Base-by-base conservation (phyloP, 2,888 invertebrate genomes). In the Callosobruchus maculatus region DNA sequence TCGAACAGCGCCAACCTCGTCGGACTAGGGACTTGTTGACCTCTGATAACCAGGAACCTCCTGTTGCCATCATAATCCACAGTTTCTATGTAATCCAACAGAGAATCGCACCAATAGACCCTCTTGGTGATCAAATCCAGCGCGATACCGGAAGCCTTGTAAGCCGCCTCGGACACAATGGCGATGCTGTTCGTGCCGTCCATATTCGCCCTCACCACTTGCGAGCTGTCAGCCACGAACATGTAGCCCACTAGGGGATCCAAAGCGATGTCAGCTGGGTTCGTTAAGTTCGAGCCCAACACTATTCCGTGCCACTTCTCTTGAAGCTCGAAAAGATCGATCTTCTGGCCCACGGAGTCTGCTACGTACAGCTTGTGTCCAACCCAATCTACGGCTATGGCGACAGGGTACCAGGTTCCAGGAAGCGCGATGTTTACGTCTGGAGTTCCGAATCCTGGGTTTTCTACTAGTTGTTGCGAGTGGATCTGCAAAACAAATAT, bases 361-460 rank as follows among this genome's bases (percentile, higher is more conserved):
- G 96, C 96, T 21, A 98, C 95, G 87, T 98, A 99, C 9, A 99
- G 90, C 86, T 98, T 98, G 86, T 97, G 95, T 0, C 97, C 97
- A 69, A 99, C 93, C 97, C 98, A 99, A 88, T 99, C 99, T 20
- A 98, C 94, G 9, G 99, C 98, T 71, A 99, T 86, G 0, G 97
- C 94, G 0, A 95, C 94, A 0, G 97, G 97, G 0, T 95, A 91
- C 96, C 97, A 97, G 0, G 95, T 94, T 0, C 95, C 95, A 0
- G 95, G 92, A 31, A 95, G 88, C 0, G 92, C 89, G 78, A 96
- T 92, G 82, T 95, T 95, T 7, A 88, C 86, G 77, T 91, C 91
- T 20, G 88, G 85, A 78, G 88, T 89, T 66, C 84, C 81, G n/a
- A 85, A 81, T 67, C 89, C 89, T 0, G 88, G 86, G 0, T 86